Evolutionary conservation across 2,113 vertebrate species (phyloP), one percentile per base, ranked within the genome.

Genomic region (Symphodus melops): DNA sequence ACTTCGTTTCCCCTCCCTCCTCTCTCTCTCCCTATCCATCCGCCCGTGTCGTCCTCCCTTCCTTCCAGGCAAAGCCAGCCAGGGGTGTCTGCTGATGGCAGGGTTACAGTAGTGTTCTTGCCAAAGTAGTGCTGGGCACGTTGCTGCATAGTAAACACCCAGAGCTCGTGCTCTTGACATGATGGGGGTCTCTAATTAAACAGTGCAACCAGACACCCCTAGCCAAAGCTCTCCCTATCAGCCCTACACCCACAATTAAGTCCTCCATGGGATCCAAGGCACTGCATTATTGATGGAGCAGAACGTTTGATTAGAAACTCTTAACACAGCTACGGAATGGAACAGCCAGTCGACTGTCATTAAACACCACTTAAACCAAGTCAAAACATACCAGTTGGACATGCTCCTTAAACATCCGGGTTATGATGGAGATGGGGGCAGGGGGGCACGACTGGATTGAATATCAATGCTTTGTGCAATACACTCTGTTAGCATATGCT

Each of bases 251-350:
- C 88, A 92, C 89, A 88, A 91, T 89, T 89, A 90, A 88, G 83
- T 80, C 81, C 86, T 92, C 79, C 62, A 62, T 83, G 81, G 81
- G 84, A 88, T 91, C 88, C 81, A 84, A 86, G 81, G 78, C 57
- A 28, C 86, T 93, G 90, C 90, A 94, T 93, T 93, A 93, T 93
- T 93, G 86, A 93, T 93, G 86, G 83, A 89, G 87, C 87, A 85
- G 86, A 91, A 90, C 83, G 82, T 91, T 92, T 91, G 90, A 93
- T 92, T 92, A 92, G 90, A 92, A 92, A 90, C 87, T 89, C 84
- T 90, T 89, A 84, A 92, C 88, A 91, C 77, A 78, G 86, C 86
- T 61, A 84, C 69, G 78, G 88, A 91, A 89, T 84, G 87, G 88
- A 88, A 81, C 84, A 89, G 82, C 86, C 70, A 87, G 86, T 86